phyloP scores from a whole-genome alignment of 2,113 vertebrate species.

The Oncorhynchus kisutch region DNA sequence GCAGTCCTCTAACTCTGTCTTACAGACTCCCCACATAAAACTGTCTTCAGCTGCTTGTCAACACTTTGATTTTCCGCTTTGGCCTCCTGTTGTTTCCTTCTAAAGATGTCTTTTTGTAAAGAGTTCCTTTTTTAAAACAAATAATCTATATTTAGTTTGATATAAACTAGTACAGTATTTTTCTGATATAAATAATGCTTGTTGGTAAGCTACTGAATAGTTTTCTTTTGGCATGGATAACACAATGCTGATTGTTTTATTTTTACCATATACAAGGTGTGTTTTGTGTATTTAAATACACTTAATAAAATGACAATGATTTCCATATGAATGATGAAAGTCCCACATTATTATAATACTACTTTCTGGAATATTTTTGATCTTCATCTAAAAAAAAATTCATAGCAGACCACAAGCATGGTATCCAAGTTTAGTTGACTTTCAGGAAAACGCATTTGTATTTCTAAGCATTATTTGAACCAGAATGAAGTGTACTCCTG shows the following conservation, averaged over 20 bases:
- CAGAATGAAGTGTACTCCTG: no score
- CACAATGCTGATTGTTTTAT: constrained; percentile 20
- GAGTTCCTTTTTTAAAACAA: constrained; percentile 42
- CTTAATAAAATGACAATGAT: constrained; percentile 68
- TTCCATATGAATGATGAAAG: constrained; percentile 19
- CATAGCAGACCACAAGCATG: no score
- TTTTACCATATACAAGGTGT: constrained; percentile 44
- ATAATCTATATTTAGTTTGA: constrained; percentile 57
- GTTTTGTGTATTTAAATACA: constrained; percentile 73
- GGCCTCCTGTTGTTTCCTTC: constrained; percentile 19
- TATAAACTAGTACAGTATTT: constrained; percentile 70
- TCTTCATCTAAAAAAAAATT: no score
- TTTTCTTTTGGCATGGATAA: constrained; percentile 48
- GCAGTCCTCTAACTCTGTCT: constrained; percentile 21
- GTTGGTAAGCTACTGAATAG: constrained; percentile 59
- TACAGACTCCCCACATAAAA: constrained; percentile 46
- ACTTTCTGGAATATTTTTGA: no score
- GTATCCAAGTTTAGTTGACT: no score
- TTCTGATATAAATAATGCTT: constrained; percentile 73
- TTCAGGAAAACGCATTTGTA: no score
- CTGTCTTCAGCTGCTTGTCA: constrained; percentile 39
- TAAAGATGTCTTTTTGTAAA: constrained; percentile 49
- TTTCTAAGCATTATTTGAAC: no score
- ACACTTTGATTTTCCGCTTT: constrained; percentile 19
- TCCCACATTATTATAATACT: neutral